Conservation (phyloP, 37 sponge, comb jelly and placozoan genomes). For the Haliclona indistincta region DNA sequence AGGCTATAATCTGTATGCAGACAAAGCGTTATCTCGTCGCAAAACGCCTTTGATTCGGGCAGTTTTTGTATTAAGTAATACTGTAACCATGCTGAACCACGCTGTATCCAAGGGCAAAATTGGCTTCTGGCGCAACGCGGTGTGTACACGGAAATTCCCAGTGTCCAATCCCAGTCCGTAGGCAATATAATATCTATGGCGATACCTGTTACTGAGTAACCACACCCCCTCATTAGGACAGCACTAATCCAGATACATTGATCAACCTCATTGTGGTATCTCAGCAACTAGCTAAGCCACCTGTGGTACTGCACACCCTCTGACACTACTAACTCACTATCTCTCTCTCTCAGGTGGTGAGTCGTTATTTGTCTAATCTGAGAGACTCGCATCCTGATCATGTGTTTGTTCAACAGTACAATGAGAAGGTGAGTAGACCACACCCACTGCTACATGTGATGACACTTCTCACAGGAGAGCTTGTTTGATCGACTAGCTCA, state of each 20-base stretch:
- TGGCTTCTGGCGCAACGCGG: too few species aligned
- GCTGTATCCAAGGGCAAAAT: too few species aligned
- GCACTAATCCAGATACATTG: constrained; percentile 91
- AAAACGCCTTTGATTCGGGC: too few species aligned
- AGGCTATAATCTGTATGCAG: too few species aligned
- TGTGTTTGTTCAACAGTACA: constrained; percentile 69
- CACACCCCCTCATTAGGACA: constrained; percentile 69
- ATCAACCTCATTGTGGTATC: constrained; percentile 90
- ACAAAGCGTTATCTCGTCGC: too few species aligned
- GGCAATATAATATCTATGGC: too few species aligned
- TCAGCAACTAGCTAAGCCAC: constrained; percentile 86
- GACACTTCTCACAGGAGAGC: too few species aligned
- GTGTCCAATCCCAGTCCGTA: too few species aligned
- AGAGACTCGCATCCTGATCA: constrained; percentile 89
- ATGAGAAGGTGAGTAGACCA: constrained; percentile 59
- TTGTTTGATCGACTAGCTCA: background rate
- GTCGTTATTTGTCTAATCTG: constrained; percentile 88
- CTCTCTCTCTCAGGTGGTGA: constrained; percentile 49
- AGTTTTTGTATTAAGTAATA: too few species aligned
- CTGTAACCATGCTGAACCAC: too few species aligned
- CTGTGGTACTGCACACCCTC: constrained; percentile 49
- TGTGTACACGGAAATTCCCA: too few species aligned
- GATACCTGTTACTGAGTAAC: background rate
- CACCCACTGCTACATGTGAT: too few species aligned
- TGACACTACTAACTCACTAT: background rate